A percentile compares a stretch with the other conserved stretches of the same genome.
Conservation (phyloP, 2,113 vertebrate genomes). For the Hymenochirus boettgeri region DNA sequence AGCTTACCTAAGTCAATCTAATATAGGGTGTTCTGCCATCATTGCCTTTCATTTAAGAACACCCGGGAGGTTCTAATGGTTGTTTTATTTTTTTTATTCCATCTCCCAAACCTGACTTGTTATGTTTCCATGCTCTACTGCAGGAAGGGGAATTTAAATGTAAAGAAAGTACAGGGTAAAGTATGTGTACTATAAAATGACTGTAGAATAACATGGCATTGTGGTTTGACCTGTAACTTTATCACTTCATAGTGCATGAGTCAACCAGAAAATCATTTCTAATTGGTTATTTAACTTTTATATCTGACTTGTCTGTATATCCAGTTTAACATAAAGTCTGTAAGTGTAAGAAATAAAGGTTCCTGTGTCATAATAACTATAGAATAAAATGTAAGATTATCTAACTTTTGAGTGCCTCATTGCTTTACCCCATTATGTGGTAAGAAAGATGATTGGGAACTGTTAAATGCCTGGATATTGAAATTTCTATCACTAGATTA, state of each 20-base stretch:
- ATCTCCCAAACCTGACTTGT: neutral
- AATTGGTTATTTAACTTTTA: conserved; percentile 1
- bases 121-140: neutral
- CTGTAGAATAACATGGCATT: neutral
- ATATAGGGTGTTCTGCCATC: no score
- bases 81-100: no score
- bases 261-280: neutral
- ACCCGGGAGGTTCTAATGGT: no score
- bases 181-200: neutral
- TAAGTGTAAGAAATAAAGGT: conserved; percentile 7
- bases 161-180: neutral
- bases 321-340: neutral
- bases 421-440: conserved; percentile 4
- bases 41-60: no score
- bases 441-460: no score
- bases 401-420: conserved; percentile 10
- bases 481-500: no score
- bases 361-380: neutral
- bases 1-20: no score
- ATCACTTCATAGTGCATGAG: conserved; percentile 4
- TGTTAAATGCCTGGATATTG: no score
- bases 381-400: conserved; percentile 4
- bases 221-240: neutral
- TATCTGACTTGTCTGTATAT: neutral
- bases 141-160: neutral